These are phyloP conservation scores for Megathymus violae DNA, from an alignment of 1,140 invertebrate species.

Conservation along the genomic window DNA sequence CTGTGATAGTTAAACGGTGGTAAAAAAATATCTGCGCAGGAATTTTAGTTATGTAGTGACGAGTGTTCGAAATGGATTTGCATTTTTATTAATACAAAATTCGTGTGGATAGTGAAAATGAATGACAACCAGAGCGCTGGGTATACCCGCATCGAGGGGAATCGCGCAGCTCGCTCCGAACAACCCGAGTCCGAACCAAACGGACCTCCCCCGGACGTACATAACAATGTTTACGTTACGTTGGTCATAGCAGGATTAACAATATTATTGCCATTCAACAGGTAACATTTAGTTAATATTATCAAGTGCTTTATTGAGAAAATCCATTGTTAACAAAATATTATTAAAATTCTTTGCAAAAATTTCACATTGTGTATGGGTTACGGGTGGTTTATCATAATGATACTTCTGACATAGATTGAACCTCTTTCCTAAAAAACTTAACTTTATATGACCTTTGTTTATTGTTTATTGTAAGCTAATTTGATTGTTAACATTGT, in stretches of 20 bases:
- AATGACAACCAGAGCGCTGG: slow-evolving; percentile 88
- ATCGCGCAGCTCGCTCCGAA: slow-evolving; percentile 65
- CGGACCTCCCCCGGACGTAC: slow-evolving; percentile 89
- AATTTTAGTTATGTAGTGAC: neutral
- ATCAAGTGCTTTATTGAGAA: slow-evolving; percentile 3
- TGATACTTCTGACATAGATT: no score
- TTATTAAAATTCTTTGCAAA: no score
- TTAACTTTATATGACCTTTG: no score
- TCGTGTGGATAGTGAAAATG: slow-evolving; percentile 74
- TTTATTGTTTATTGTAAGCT: no score
- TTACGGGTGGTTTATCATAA: no score
- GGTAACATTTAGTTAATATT: slow-evolving; percentile 84
- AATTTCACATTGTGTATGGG: no score
- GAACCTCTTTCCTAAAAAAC: no score
- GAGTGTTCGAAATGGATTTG: neutral
- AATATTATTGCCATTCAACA: slow-evolving; percentile 95
- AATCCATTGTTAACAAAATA: no score
- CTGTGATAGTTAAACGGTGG: no score
- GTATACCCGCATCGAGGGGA: slow-evolving; percentile 85
- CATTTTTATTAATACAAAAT: slow-evolving; percentile 2
- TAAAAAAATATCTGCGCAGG: no score
- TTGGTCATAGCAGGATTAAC: slow-evolving; percentile 94
- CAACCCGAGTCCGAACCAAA: slow-evolving; percentile 79
- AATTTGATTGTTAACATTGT: no score
- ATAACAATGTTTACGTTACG: slow-evolving; percentile 91